Conservation (phyloP, 1,140 invertebrate species). For the Conopomorpha cramerella region DNA sequence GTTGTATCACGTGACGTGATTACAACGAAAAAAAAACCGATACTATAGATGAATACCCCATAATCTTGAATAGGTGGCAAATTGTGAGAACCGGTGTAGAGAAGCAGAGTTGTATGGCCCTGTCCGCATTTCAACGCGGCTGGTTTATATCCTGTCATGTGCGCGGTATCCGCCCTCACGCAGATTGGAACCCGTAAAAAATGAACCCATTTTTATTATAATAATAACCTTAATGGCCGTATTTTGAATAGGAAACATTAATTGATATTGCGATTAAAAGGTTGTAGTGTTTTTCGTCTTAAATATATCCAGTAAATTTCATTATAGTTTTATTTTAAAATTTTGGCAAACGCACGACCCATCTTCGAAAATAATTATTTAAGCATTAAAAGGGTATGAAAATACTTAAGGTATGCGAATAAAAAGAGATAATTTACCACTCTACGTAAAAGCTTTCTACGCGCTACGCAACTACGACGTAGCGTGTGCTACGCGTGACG, state of each 20-base stretch:
- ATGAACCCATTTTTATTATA: slow-evolving; percentile 55
- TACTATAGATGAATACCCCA: no score
- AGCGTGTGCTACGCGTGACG: neutral
- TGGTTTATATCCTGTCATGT: slow-evolving; percentile 54
- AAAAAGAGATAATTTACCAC: neutral
- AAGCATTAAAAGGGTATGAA: no score
- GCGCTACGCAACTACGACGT: neutral
- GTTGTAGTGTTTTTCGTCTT: slow-evolving; percentile 15
- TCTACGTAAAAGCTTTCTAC: neutral
- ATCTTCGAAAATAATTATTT: no score
- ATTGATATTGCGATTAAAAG: slow-evolving; percentile 32
- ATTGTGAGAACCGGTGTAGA: no score
- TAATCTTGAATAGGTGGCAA: no score
- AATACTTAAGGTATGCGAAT: no score
- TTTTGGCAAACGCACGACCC: no score
- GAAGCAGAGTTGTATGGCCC: no score
- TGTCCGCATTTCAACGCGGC: no score
- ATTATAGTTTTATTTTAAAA: neutral
- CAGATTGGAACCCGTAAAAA: slow-evolving; percentile 42
- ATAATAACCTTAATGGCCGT: slow-evolving; percentile 31
- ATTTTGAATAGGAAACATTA: slow-evolving; percentile 53
- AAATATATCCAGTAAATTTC: neutral
- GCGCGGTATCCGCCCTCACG: slow-evolving; percentile 48
- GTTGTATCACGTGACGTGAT: no score
- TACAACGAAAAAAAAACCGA: no score